Conservation (phyloP, 2,113 vertebrate species). For the Coreoperca whiteheadi region DNA sequence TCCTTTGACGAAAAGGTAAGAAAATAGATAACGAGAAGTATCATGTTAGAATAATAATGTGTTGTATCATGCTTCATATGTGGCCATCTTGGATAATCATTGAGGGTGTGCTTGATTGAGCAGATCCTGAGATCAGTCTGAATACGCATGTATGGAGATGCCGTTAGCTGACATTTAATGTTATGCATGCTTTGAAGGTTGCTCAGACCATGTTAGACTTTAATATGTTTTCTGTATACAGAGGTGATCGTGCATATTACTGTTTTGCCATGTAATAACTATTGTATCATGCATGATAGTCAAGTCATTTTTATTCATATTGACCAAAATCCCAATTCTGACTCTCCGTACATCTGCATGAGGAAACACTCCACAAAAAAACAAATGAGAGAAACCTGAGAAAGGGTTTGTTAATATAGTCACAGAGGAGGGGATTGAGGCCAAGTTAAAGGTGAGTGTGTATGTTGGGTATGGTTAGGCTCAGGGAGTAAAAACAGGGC, state of each 20-base stretch:
- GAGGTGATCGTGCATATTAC: neutral
- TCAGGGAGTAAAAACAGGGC: constrained; percentile 42
- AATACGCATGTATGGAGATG: neutral
- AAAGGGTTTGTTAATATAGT: constrained; percentile 10
- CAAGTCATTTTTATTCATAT: neutral
- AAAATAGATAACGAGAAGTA: neutral
- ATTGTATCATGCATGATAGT: neutral
- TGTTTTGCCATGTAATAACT: neutral
- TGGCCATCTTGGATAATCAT: constrained; percentile 10
- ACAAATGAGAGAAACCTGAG: neutral
- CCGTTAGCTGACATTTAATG: constrained; percentile 17
- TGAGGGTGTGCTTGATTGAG: constrained; percentile 9
- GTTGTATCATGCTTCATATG: neutral
- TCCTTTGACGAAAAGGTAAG: neutral
- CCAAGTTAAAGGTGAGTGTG: constrained; percentile 28
- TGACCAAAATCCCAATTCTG: neutral
- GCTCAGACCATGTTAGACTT: neutral
- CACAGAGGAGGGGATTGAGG: constrained; percentile 21
- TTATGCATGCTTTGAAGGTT: constrained; percentile 13
- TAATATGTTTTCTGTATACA: neutral
- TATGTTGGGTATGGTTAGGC: constrained; percentile 33
- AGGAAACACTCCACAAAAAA: neutral
- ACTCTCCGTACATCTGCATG: neutral
- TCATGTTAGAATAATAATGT: neutral
- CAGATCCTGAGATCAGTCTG: neutral